These are phyloP conservation scores for Campoletis sonorensis DNA, from an alignment of 1,140 invertebrate genomes.

Conservation along the genomic window DNA sequence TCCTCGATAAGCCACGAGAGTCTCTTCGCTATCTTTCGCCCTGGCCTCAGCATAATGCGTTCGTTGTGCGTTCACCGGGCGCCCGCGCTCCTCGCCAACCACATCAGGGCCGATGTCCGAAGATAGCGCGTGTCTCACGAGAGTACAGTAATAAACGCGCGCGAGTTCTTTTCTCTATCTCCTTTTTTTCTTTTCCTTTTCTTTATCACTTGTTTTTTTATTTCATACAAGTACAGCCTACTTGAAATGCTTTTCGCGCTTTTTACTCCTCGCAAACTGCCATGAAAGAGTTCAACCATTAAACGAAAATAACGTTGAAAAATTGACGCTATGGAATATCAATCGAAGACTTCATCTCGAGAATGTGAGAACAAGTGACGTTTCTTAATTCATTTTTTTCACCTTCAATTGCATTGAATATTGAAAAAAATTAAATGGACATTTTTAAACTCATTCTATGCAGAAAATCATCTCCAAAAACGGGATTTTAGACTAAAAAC, in stretches of 20 bases:
- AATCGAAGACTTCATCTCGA: background rate
- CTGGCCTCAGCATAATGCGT: slow-evolving; percentile 57
- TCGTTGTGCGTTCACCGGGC: slow-evolving; percentile 58
- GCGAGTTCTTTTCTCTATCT: background rate
- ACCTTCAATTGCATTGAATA: background rate
- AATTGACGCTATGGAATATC: too few relatives aligned
- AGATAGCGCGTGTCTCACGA: slow-evolving; percentile 30
- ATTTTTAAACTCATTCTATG: too few relatives aligned
- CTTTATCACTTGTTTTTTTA: background rate
- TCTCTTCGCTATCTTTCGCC: slow-evolving; percentile 51
- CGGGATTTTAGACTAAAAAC: too few relatives aligned
- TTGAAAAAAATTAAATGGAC: too few relatives aligned
- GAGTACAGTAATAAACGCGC: slow-evolving; percentile 9
- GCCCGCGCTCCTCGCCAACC: slow-evolving; percentile 38
- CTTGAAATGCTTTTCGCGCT: background rate
- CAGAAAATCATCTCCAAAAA: too few relatives aligned
- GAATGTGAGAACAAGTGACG: background rate
- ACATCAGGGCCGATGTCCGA: slow-evolving; percentile 45
- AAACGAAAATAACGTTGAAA: background rate
- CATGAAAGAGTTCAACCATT: background rate
- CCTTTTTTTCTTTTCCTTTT: background rate
- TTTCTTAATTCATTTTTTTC: background rate
- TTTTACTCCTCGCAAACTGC: background rate
- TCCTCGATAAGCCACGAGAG: slow-evolving; percentile 56
- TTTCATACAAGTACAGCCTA: background rate